Evolutionary conservation across 2,888 invertebrate genomes (phyloP), one percentile per base, ranked within the genome.

Genomic region (Dasypogon diadema): DNA sequence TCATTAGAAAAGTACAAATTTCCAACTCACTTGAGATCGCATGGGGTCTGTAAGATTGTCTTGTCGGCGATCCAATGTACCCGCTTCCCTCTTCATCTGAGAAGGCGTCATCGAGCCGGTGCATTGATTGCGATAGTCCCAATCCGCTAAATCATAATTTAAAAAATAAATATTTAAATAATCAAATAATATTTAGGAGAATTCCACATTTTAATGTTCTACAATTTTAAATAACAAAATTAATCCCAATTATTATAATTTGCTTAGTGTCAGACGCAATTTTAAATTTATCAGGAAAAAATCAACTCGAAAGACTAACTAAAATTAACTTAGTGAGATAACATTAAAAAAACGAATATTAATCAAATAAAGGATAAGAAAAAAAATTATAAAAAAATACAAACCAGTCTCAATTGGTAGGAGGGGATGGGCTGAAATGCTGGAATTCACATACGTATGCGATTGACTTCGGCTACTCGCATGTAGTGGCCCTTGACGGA

Each of bases 391-490:
- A 81, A 84, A 83, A 80, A 83, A 86, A 85, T 86, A 86, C 86
- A 86, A 90, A 89, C 90, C 90, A 85, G 90, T 90, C 87, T 90
- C 94, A 89, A 95, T 92, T 89, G 95, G 95, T 91, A 95, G 93
- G 91, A 95, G 92, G 89, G 95, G 95, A 89, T 95, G 95, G 88
- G 95, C 95, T 89, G 95, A 95, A 90, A 95, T 92, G 91, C 93
- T 94, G 90, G 92, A 91, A 90, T 92, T 92, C 89, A 92, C 92
- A 89, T 91, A 89, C 87, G 89, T 88, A 87, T 89, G 89, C 88
- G 86, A 86, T 83, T 86, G 87, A 84, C 86, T 86, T 85, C 86
- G 85, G 84, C 84, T 86, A 86, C 86, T 86, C 83, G 85, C 84
- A 84, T 86, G 86, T 84, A 86, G 84, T 83, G 87, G 85, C 82